Evolutionary conservation across 1,140 invertebrate genomes (phyloP).

Genomic region (Papilio machaon): DNA sequence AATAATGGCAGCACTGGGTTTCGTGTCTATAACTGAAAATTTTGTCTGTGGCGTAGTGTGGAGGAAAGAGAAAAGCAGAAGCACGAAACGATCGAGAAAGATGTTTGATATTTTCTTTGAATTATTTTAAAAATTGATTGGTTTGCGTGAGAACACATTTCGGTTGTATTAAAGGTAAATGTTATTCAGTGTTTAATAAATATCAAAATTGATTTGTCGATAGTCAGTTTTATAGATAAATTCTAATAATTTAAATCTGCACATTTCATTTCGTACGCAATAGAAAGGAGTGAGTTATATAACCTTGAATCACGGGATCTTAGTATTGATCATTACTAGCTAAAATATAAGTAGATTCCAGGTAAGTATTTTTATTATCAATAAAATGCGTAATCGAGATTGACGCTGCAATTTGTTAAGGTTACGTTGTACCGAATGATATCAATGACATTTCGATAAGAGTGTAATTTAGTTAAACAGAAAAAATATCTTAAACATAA

Average conservation of each 20-base stretch:
- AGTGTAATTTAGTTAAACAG: conserved; percentile 25
- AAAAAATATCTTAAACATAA: conserved; percentile 17
- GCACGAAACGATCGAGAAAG: conserved; percentile 57
- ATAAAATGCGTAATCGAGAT: conserved; percentile 10
- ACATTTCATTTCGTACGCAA: conserved; percentile 59
- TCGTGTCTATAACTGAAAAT: background rate
- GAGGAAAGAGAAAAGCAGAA: conserved; percentile 53
- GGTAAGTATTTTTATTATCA: conserved; percentile 44
- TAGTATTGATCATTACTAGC: conserved; percentile 68
- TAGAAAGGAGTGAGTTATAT: conserved; percentile 76
- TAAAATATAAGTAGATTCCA: conserved; percentile 46
- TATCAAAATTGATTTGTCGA: conserved; percentile 1
- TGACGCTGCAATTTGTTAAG: conserved; percentile 15
- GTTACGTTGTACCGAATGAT: conserved; percentile 20
- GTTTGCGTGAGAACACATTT: conserved; percentile 57
- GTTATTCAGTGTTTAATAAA: conserved; percentile 39
- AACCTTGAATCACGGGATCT: conserved; percentile 80
- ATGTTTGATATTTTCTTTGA: conserved; percentile 64
- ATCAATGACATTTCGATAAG: conserved; percentile 36
- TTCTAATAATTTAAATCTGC: conserved; percentile 46
- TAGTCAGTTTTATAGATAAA: conserved; percentile 45
- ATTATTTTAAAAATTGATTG: conserved; percentile 70
- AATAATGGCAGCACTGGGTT: background rate
- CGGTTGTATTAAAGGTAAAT: conserved; percentile 72
- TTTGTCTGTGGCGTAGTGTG: conserved; percentile 55